Base-by-base conservation (phyloP, 2,888 invertebrate species). In the Temnothorax rugatulus region DNA sequence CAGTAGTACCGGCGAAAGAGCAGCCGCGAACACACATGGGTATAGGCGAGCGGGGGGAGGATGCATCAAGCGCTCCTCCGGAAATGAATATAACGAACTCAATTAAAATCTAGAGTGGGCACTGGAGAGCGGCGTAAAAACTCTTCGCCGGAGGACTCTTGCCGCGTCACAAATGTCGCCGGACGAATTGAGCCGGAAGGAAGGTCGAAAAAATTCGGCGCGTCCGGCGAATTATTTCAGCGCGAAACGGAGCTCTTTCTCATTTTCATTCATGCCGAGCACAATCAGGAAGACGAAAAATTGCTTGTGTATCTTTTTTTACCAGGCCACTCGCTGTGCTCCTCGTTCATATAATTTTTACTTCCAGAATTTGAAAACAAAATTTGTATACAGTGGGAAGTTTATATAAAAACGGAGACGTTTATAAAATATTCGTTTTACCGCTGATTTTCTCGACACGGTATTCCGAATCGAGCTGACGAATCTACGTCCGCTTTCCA, bases 21-120 rank as follows among this genome's bases (percentile, higher is more conserved):
- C 61, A 25, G 66, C 38, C 68, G 47, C 61, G 83, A 77, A 83
- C 68, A 77, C 73, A 73, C 66, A 52, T 44, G 29, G 74, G 29
- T 41, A 21, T 81, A 57, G 57, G 44, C 21, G 77, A 82, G 75
- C 68, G 54, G 71, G 29, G 54, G 71, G 29, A 2, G 77, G 75
- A 63, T 84, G 73, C 88, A 79, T 85, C 79, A 77, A 86, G 86
- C 74, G 84, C 76, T 84, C 81, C 83, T 75, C 41, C 73, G 75
- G 71, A 83, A 86, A 86, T 86, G 90, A 88, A 85, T 90, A 82
- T 85, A 90, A 90, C 89, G 82, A 89, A 87, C 86, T 85, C 86
- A 74, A 88, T 90, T 90, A 90, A 90, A 90, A 90, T 84, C 82
- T 47, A 29, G 86, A 90, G 90, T 86, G 89, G 84, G 50, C 76